These are phyloP conservation scores for Agonum fuliginosum DNA, from an alignment of 2,888 invertebrate species.

Conservation along the genomic window DNA sequence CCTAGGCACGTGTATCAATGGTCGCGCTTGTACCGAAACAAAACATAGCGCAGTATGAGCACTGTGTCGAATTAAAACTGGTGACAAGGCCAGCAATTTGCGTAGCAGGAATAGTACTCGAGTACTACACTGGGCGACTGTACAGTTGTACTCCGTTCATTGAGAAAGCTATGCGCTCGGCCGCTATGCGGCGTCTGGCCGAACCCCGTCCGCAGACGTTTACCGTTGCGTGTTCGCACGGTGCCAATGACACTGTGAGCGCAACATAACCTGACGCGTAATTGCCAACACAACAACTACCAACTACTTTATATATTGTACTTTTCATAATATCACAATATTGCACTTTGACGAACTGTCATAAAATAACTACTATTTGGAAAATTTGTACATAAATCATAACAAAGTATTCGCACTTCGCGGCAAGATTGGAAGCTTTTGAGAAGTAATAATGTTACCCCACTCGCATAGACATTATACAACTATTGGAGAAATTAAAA, in stretches of 20 bases:
- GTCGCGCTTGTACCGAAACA: background rate
- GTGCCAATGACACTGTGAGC: conserved; percentile 51
- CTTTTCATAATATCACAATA: too few species aligned
- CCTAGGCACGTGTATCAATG: conserved; percentile 39
- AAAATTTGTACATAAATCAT: background rate
- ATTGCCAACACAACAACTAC: conserved; percentile 19
- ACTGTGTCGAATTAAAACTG: conserved; percentile 16
- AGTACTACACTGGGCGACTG: conserved; percentile 25
- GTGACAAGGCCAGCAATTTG: conserved; percentile 47
- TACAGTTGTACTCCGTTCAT: conserved; percentile 51
- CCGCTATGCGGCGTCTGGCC: conserved; percentile 50
- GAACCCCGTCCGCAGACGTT: conserved; percentile 48
- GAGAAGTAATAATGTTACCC: too few species aligned
- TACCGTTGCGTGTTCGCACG: conserved; percentile 57
- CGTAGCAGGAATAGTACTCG: background rate
- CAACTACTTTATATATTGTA: too few species aligned
- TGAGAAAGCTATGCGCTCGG: conserved; percentile 50
- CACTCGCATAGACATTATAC: too few species aligned
- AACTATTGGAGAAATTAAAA: too few species aligned
- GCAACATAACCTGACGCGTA: conserved; percentile 43
- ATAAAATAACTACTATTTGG: conserved; percentile 5
- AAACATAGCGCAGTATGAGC: background rate
- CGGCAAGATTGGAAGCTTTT: too few species aligned
- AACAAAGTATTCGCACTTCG: too few species aligned
- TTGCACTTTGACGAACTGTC: too few species aligned